These are phyloP conservation scores for Paralinhomoeus sp. DNA, from an alignment of 2,888 invertebrate genomes.

Conservation along the genomic window DNA sequence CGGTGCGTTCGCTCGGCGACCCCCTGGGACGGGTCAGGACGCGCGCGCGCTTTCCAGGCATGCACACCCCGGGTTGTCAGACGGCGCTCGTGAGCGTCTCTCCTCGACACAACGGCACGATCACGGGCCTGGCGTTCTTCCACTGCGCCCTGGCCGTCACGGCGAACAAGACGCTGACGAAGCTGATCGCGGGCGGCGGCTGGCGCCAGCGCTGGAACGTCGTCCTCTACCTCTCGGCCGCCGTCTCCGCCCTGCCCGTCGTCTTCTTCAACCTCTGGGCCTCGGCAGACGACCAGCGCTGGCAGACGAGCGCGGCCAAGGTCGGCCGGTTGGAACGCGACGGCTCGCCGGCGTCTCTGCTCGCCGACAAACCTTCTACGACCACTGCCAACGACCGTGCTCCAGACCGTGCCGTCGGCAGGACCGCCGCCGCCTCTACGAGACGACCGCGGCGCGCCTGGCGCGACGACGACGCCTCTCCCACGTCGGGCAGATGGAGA, in stretches of 20 bases:
- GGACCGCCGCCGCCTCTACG: no score
- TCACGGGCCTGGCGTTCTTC: conserved; percentile 2
- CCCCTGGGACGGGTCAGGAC: no score
- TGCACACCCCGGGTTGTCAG: conserved; percentile 4
- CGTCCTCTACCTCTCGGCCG: not conserved
- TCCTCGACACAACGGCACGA: conserved; percentile 2
- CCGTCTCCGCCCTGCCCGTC: conserved; percentile 2
- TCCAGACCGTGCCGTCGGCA: no score
- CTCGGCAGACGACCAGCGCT: conserved; percentile 3
- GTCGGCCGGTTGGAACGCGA: no score
- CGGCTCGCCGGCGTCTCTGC: no score
- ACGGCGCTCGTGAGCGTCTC: conserved; percentile 3
- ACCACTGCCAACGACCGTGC: no score
- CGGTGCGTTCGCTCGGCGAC: no score
- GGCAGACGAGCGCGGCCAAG: no score
- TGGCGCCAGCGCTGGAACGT: not conserved
- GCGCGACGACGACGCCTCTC: no score
- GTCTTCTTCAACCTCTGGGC: conserved; percentile 3
- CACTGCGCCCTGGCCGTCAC: not conserved
- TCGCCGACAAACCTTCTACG: no score
- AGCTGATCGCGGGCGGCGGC: not conserved
- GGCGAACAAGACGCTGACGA: not conserved
- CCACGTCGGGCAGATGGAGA: no score
- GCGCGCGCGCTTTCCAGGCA: not conserved
- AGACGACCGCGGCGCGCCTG: no score